Base-by-base conservation (phyloP, 2,113 vertebrate species). In the Clinocottus analis region DNA sequence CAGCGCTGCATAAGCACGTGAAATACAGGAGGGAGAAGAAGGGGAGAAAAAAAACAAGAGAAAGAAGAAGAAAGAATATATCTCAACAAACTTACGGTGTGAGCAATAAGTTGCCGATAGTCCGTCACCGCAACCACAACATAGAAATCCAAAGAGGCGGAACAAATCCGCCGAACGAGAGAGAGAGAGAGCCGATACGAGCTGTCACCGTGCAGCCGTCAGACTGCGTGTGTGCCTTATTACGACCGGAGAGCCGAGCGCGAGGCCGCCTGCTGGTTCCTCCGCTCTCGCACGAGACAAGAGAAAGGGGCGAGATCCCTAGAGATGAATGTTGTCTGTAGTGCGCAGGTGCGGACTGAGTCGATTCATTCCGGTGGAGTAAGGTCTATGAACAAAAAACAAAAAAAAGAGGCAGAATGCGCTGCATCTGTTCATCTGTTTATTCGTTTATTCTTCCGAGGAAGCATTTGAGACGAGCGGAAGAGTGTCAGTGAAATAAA, bases 261-360 rank as follows among this genome's bases (percentile, higher is more conserved):
- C 51, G 56, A 85, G 70, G 83, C 90, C 91, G 91, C 91, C 89
- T 90, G 90, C 90, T 87, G 87, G 82, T 89, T 67, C 85, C 79
- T 82, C 59, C 61, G 68, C 69, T 66, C 62, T 67, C 43, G 60
- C 76, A 82, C 78, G 71, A 88, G 78, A 74, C 77, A 29, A 25
- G 58, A 56, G 55, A 11, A 45, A 27, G n/a, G 43, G 31, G 68
- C 62, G 58, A 45, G 79, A 80, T 75, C 91, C 56, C 61, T 53
- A 27, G 64, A 86, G 67, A 90, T 85, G 87, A 80, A 75, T 78
- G 85, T 59, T 3, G 55, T 37, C 0, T 25, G 1, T 19, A 78
- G 43, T 84, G 89, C 94, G 93, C 94, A 94, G 31, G 93, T 87
- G 93, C 73, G 55, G 25, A 82, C 3, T 2, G 39, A 77, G 47